Evolutionary conservation across 2,888 invertebrate species (phyloP).

Genomic region (Aleiodes testaceus): DNA sequence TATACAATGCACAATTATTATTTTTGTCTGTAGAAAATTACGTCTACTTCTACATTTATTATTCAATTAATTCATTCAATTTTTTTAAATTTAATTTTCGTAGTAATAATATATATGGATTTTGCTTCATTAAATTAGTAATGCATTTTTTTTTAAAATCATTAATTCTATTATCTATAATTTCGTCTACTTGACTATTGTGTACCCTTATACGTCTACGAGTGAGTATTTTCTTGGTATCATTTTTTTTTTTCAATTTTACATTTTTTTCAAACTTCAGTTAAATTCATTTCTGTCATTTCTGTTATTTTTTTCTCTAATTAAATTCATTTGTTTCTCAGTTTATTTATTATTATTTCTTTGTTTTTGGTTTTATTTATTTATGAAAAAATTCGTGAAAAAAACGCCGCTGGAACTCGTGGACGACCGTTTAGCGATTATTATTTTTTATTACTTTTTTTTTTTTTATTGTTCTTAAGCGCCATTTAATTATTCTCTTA

Average conservation of each 20-base stretch:
- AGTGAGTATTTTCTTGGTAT: conserved; percentile 36
- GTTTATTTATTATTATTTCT: background rate
- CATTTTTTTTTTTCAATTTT: conserved; percentile 47
- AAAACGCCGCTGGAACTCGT: conserved; percentile 27
- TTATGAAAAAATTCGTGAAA: conserved; percentile 35
- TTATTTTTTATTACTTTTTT: background rate
- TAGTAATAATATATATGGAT: conserved; percentile 38
- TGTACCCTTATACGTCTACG: conserved; percentile 31
- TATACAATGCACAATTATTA: conserved; percentile 46
- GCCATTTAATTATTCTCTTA: background rate
- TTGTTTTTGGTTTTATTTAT: conserved; percentile 2
- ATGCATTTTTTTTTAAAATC: conserved; percentile 25
- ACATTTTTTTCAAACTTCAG: conserved; percentile 40
- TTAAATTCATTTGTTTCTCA: conserved; percentile 1
- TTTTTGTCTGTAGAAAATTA: conserved; percentile 54
- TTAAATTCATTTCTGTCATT: conserved; percentile 1
- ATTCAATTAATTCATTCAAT: conserved; percentile 4
- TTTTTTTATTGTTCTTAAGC: background rate
- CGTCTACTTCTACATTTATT: conserved; percentile 45
- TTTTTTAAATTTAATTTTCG: conserved; percentile 23
- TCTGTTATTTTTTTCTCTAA: background rate
- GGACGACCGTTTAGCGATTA: conserved; percentile 24
- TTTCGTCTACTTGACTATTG: conserved; percentile 28
- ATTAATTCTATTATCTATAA: conserved; percentile 10
- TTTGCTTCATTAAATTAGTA: conserved; percentile 25